phyloP scores from a whole-genome alignment of 2,113 vertebrate genomes.

The Sula dactylatra region DNA sequence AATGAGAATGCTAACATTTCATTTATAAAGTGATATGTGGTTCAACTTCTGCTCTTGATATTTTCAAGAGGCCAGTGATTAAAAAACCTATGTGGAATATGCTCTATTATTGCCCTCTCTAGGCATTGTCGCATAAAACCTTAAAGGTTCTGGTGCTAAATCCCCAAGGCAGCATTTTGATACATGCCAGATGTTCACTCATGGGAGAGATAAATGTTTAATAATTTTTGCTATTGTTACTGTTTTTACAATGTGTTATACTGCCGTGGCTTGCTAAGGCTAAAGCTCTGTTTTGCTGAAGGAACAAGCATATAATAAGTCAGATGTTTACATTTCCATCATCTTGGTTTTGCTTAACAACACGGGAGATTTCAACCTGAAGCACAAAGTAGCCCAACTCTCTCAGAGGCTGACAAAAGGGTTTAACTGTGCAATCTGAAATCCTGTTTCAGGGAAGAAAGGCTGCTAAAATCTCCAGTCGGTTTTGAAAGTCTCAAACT shows the following conservation, averaged over 20 bases:
- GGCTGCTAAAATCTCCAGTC: not conserved
- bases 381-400: constrained; percentile 25
- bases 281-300: constrained; percentile 21
- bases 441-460: not conserved
- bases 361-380: constrained; percentile 21
- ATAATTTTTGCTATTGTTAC: constrained; percentile 88
- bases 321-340: constrained; percentile 15
- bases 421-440: not conserved
- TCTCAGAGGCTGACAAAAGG: not conserved
- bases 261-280: not conserved
- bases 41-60: constrained; percentile 55
- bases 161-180: constrained; percentile 77
- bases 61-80: constrained; percentile 67
- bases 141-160: constrained; percentile 73
- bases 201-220: constrained; percentile 86
- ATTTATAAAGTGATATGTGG: constrained; percentile 41
- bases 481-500: not conserved
- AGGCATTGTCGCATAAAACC: constrained; percentile 74
- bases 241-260: constrained; percentile 75
- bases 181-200: constrained; percentile 79
- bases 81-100: constrained; percentile 51
- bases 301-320: constrained; percentile 19
- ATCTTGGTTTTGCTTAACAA: constrained; percentile 7
- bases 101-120: constrained; percentile 60
- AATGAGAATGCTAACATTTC: constrained; percentile 27